These are phyloP conservation scores for Chrysolina oricalcia DNA, from an alignment of 2,888 invertebrate genomes.

Conservation along the genomic window DNA sequence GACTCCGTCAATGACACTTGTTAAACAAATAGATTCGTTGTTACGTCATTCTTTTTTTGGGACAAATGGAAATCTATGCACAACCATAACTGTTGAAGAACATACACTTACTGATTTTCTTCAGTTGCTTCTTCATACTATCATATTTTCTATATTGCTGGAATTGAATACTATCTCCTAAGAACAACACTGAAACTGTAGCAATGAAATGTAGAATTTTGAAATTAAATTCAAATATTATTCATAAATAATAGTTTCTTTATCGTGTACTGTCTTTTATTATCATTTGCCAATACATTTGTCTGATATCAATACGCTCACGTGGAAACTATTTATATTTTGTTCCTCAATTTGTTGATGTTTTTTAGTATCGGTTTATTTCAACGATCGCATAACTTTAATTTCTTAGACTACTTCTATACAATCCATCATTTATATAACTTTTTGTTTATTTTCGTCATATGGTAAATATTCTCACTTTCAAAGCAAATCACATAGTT, in stretches of 20 bases:
- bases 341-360: not conserved
- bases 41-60: too few species aligned
- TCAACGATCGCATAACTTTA: not conserved
- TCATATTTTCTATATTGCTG: not conserved
- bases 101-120: too few species aligned
- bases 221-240: not conserved
- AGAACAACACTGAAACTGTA: too few species aligned
- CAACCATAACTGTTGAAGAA: too few species aligned
- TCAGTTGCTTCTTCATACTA: too few species aligned
- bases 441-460: not conserved
- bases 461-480: not conserved
- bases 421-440: not conserved
- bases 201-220: not conserved
- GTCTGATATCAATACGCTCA: not conserved
- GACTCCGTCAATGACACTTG: too few species aligned
- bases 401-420: not conserved
- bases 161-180: not conserved
- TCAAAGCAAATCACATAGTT: not conserved
- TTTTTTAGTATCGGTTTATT: not conserved
- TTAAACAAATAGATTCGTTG: too few species aligned
- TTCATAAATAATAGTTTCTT: not conserved
- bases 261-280: not conserved
- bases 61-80: too few species aligned
- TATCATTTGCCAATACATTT: constrained; percentile 6
- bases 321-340: not conserved